Conservation (phyloP, 1,140 invertebrate genomes). For the Lepidotrigona ventralis region DNA sequence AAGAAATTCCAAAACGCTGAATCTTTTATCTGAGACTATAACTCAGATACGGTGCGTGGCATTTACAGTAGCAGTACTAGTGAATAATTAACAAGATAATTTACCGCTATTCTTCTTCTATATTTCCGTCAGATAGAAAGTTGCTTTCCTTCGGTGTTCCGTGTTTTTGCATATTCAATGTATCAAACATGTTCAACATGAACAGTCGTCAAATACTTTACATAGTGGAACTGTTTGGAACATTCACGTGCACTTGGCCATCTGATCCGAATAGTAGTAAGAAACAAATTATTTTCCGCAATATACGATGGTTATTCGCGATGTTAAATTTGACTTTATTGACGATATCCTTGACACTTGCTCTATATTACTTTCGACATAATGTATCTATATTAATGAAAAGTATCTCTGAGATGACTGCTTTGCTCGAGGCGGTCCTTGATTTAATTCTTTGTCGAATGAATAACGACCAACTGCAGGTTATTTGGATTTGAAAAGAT, state of each 20-base stretch:
- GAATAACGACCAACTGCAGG: constrained; percentile 49
- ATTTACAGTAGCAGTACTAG: not conserved
- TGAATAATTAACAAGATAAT: not conserved
- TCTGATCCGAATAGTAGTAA: constrained; percentile 16
- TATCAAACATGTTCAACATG: not conserved
- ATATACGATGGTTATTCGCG: constrained; percentile 47
- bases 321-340: constrained; percentile 39
- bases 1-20: not conserved
- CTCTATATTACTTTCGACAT: constrained; percentile 43
- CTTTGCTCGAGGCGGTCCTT: constrained; percentile 47
- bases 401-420: constrained; percentile 58
- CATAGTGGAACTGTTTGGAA: constrained; percentile 29
- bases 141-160: not conserved
- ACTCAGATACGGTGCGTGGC: not conserved
- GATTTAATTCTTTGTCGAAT: constrained; percentile 57
- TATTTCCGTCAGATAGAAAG: not conserved
- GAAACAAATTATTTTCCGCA: constrained; percentile 10
- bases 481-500: not conserved
- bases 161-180: not conserved
- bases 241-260: constrained; percentile 58
- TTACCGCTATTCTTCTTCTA: not conserved
- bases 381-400: constrained; percentile 51
- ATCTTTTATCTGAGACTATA: not conserved
- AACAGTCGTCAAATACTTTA: constrained; percentile 3
- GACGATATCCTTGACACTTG: constrained; percentile 48